Conservation (phyloP, 2,888 invertebrate genomes). For the Bombyx huttoni region DNA sequence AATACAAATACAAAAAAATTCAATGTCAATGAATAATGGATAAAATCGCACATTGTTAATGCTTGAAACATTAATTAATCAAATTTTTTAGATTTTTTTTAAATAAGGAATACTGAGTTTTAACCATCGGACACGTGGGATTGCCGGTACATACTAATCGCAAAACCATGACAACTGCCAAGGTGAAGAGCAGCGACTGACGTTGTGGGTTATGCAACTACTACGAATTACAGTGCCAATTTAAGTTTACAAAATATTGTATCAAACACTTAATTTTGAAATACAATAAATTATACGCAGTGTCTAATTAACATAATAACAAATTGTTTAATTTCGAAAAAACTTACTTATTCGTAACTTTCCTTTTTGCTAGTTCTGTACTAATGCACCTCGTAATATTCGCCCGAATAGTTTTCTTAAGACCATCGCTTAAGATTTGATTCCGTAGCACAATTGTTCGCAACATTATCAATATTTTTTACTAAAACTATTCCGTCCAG, state of each 20-base stretch:
- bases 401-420: conserved; percentile 72
- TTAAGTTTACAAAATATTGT: conserved; percentile 1
- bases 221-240: conserved; percentile 12
- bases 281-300: neutral
- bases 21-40: no score
- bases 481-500: conserved; percentile 49
- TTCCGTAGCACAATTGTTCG: conserved; percentile 81
- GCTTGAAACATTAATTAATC: no score
- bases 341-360: conserved; percentile 73
- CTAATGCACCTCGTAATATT: conserved; percentile 74
- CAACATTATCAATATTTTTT: conserved; percentile 69
- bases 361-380: conserved; percentile 75
- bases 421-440: conserved; percentile 75
- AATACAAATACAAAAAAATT: no score
- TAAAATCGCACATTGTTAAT: no score
- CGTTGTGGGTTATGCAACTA: conserved; percentile 66
- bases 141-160: conserved; percentile 14
- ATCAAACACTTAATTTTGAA: neutral
- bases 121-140: conserved; percentile 17
- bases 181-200: conserved; percentile 39
- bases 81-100: no score
- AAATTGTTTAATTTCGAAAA: conserved; percentile 2
- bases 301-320: neutral
- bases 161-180: conserved; percentile 20
- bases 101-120: no score